Base-by-base conservation (phyloP, 2,888 invertebrate species). In the Parnassius orleans region DNA sequence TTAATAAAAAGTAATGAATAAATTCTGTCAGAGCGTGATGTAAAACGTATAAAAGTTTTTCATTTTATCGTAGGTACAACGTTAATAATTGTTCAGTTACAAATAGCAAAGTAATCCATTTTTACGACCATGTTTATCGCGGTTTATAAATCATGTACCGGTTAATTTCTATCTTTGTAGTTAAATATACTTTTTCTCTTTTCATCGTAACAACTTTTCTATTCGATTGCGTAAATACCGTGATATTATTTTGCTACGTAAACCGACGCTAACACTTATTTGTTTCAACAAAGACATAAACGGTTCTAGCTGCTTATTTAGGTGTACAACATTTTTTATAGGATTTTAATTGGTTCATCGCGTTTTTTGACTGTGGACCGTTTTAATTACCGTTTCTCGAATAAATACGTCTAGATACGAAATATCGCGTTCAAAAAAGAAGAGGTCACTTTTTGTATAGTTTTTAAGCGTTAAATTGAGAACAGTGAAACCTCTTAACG, bases 351-450 rank as follows among this genome's bases (percentile, higher is more conserved):
- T 43, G 43, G 43, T 11, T 11, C 43, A 43, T 43, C 12, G 46
- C 46, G 46, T 53, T 46, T 53, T 51, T 12, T 56, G 63, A 70
- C 68, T 11, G 12, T 24, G 10, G 10, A 47, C 33, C 7, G 48
- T 10, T 56, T 47, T 41, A 48, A 24, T 33, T 9, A 44, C 43
- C 2, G n/a, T 41, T 53, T 33, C 33, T 33, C 5, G 12, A 19
- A 1, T 41, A 53, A 11, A 53, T 10, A 7, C n/a, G 10, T 33
- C 33, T 33, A 33, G 33, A 33, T 41, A 52, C 3, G 42, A 42
- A 14, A 10, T 14, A 11, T 43, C 10, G 2, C 10, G 42, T 11
- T 10, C n/a, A 9, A 43, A 53, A 41, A 42, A 53, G 11, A 9
- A 1, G 11, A 41, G 42, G 43, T 42, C 42, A 43, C 42, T 42